Conservation (phyloP, 2,797 vertebrate species). For the Oryzias sinensis region DNA sequence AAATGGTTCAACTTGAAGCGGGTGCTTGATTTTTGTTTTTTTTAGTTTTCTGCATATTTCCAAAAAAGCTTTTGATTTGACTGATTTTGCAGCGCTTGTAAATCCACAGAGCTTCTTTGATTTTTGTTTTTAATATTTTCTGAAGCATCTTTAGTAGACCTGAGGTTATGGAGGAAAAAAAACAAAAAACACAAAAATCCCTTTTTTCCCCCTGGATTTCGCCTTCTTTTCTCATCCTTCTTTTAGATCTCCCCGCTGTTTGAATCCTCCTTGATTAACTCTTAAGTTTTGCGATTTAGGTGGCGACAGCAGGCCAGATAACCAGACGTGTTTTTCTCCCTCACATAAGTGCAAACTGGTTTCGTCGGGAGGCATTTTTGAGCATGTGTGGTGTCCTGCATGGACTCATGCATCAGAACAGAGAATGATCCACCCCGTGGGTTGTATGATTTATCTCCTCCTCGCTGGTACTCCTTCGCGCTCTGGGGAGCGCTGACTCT, state of each 20-base stretch:
- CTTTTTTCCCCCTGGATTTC: too few species aligned
- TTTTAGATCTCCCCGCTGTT: too few species aligned
- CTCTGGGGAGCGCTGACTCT: conserved; percentile 43
- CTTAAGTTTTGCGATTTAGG: too few species aligned
- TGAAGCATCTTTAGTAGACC: not conserved
- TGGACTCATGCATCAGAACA: conserved; percentile 24
- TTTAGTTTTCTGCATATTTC: too few species aligned
- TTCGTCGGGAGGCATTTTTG: conserved; percentile 24
- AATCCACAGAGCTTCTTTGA: conserved; percentile 11
- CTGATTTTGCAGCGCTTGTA: conserved; percentile 17
- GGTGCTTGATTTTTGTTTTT: too few species aligned
- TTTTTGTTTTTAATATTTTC: conserved; percentile 10
- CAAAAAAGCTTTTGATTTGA: too few species aligned
- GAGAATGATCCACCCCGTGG: conserved; percentile 41
- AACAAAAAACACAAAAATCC: not conserved
- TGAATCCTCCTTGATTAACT: too few species aligned
- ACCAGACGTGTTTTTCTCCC: not conserved
- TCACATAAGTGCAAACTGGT: conserved; percentile 18
- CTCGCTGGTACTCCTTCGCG: conserved; percentile 29
- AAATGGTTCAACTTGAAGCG: too few species aligned
- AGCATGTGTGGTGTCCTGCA: conserved; percentile 14
- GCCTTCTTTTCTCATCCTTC: too few species aligned
- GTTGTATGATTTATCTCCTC: conserved; percentile 43
- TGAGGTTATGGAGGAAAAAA: not conserved
- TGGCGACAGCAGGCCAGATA: too few species aligned